phyloP scores from a whole-genome alignment of 2,888 invertebrate species.

The Scaptomyza cyrtandrae region DNA sequence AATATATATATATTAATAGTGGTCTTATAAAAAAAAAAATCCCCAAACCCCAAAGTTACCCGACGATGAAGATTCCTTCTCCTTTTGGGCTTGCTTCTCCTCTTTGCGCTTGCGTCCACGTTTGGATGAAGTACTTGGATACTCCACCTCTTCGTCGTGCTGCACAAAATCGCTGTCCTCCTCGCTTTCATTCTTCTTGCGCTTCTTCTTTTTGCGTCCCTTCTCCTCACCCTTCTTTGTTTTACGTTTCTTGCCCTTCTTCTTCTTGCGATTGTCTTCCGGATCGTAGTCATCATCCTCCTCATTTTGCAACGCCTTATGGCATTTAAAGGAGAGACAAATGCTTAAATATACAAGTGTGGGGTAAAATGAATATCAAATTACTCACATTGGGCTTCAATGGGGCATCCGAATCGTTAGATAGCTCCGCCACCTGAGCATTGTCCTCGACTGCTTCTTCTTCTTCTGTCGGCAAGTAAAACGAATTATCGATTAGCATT shows the following conservation, averaged over 20 bases:
- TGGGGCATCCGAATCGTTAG: slow-evolving; percentile 84
- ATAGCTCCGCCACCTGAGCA: slow-evolving; percentile 82
- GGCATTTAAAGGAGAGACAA: slow-evolving; percentile 2
- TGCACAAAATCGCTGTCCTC: slow-evolving; percentile 92
- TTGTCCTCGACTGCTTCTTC: slow-evolving; percentile 83
- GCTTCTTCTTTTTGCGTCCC: slow-evolving; percentile 97
- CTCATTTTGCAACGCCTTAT: slow-evolving; percentile 59
- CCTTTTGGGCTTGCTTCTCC: slow-evolving; percentile 82
- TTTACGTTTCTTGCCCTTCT: slow-evolving; percentile 97
- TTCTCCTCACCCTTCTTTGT: slow-evolving; percentile 97
- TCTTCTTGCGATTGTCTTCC: slow-evolving; percentile 93
- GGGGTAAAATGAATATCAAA: not conserved
- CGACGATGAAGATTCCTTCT: slow-evolving; percentile 82
- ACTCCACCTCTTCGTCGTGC: slow-evolving; percentile 89
- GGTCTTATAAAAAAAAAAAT: not conserved
- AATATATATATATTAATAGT: not conserved
- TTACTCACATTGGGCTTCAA: slow-evolving; percentile 83
- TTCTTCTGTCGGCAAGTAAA: slow-evolving; percentile 74
- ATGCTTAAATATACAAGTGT: not conserved
- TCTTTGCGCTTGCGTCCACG: slow-evolving; percentile 84
- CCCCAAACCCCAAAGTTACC: slow-evolving; percentile 50
- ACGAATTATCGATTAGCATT: slow-evolving; percentile 10
- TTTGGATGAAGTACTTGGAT: slow-evolving; percentile 83
- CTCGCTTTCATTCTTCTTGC: slow-evolving; percentile 96
- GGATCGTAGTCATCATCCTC: slow-evolving; percentile 94